Evolutionary conservation across 2,113 vertebrate genomes (phyloP).

Genomic region (Parus major): DNA sequence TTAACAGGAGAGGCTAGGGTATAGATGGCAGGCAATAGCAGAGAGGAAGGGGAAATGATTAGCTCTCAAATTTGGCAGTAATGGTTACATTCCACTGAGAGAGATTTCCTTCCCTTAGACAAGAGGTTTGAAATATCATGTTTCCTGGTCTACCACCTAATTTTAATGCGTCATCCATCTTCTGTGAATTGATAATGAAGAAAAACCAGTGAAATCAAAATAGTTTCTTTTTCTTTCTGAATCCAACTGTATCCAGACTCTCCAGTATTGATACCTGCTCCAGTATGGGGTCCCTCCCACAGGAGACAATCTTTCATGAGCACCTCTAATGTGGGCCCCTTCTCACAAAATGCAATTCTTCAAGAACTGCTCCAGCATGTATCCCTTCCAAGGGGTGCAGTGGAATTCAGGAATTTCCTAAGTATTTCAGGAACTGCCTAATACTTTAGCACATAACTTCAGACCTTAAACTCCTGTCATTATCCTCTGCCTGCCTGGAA

Average conservation of each 20-base stretch:
- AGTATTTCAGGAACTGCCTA: not conserved
- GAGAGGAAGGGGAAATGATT: not conserved
- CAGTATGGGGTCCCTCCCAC: not conserved
- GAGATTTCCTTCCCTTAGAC: not conserved
- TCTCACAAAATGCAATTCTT: not conserved
- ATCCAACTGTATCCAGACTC: not conserved
- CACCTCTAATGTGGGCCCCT: not conserved
- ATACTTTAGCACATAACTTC: not conserved
- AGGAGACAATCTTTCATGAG: not conserved
- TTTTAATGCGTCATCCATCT: not conserved
- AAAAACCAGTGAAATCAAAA: not conserved
- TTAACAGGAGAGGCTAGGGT: not conserved
- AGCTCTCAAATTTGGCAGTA: not conserved
- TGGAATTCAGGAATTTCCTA: not conserved
- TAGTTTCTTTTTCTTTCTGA: not conserved
- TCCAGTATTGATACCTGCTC: not conserved
- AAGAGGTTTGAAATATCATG: not conserved
- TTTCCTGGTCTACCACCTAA: not conserved
- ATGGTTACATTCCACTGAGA: not conserved
- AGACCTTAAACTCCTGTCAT: not conserved
- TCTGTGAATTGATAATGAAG: rapidly evolving
- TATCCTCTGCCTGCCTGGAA: not conserved
- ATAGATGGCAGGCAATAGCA: not conserved
- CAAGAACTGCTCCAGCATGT: not conserved
- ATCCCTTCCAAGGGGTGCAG: not conserved